These are phyloP conservation scores for Oryzias dopingdopingensis DNA, from an alignment of 2,797 vertebrate species.

Conservation along the genomic window DNA sequence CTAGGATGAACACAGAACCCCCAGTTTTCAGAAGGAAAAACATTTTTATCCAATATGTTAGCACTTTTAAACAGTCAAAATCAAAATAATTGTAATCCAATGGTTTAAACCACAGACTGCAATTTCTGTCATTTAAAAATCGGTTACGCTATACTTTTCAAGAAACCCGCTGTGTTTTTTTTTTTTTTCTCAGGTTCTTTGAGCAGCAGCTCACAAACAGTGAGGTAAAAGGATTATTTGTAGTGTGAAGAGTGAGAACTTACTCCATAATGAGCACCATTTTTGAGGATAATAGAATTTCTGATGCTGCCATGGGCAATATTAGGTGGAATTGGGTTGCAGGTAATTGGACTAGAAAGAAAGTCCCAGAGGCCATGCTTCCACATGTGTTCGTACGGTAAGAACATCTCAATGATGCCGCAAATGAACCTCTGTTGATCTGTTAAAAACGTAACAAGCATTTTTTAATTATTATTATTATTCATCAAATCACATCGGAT, in stretches of 20 bases:
- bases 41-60: too few species aligned
- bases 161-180: too few species aligned
- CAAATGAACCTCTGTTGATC: conserved; percentile 11
- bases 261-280: conserved; percentile 31
- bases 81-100: too few species aligned
- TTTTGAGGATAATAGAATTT: conserved; percentile 30
- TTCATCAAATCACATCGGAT: neutral
- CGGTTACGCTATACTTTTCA: too few species aligned
- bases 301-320: conserved; percentile 27
- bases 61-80: too few species aligned
- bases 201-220: conserved; percentile 12
- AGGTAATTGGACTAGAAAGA: conserved; percentile 37
- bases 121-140: too few species aligned
- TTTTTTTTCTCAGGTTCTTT: too few species aligned
- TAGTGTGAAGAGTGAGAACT: conserved; percentile 20
- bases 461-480: too few species aligned
- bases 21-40: too few species aligned
- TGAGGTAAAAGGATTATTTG: conserved; percentile 12
- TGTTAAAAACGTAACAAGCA: conserved; percentile 9
- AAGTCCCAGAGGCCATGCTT: conserved; percentile 12
- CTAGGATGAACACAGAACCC: too few species aligned
- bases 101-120: too few species aligned
- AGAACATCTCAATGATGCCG: conserved; percentile 9
- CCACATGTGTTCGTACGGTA: conserved; percentile 27
- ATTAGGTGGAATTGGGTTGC: conserved; percentile 11